Conservation (phyloP, 1,140 invertebrate species). For the Phocides pigmalion region DNA sequence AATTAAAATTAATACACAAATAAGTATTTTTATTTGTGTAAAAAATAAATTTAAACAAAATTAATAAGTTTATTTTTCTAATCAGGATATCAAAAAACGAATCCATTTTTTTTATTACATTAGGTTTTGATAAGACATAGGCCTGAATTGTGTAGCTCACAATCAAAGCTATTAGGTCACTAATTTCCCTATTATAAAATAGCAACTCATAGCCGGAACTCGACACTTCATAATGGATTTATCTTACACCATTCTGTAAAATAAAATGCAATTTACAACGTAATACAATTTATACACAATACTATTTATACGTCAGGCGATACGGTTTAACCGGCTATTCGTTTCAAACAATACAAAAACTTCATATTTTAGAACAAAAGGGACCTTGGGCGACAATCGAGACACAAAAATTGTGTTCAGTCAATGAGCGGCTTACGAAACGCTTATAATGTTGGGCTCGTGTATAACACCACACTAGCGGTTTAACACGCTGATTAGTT, state of each 20-base stretch:
- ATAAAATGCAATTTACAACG: slow-evolving; percentile 3
- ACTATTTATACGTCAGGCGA: slow-evolving; percentile 20
- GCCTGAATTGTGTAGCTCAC: neutral
- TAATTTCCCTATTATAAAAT: slow-evolving; percentile 6
- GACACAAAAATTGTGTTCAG: slow-evolving; percentile 17
- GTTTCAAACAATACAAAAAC: slow-evolving; percentile 29
- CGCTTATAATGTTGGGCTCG: neutral
- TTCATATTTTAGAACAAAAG: slow-evolving; percentile 49
- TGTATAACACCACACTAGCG: slow-evolving; percentile 1
- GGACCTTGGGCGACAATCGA: slow-evolving; percentile 52
- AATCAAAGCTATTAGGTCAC: neutral
- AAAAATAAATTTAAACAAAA: too few relatives aligned
- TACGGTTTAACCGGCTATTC: slow-evolving; percentile 22
- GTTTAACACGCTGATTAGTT: neutral
- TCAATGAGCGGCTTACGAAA: slow-evolving; percentile 45
- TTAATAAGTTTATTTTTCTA: neutral
- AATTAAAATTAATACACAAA: too few relatives aligned
- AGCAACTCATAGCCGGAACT: slow-evolving; percentile 10
- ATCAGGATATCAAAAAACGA: neutral
- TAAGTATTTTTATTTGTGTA: too few relatives aligned
- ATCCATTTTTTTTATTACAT: neutral
- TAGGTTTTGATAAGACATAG: neutral
- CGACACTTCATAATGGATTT: neutral
- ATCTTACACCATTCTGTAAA: slow-evolving; percentile 1
- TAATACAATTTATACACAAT: slow-evolving; percentile 18